Evolutionary conservation across 2,888 invertebrate genomes (phyloP), one percentile per base, ranked within the genome.

Genomic region (Archips xylosteana): DNA sequence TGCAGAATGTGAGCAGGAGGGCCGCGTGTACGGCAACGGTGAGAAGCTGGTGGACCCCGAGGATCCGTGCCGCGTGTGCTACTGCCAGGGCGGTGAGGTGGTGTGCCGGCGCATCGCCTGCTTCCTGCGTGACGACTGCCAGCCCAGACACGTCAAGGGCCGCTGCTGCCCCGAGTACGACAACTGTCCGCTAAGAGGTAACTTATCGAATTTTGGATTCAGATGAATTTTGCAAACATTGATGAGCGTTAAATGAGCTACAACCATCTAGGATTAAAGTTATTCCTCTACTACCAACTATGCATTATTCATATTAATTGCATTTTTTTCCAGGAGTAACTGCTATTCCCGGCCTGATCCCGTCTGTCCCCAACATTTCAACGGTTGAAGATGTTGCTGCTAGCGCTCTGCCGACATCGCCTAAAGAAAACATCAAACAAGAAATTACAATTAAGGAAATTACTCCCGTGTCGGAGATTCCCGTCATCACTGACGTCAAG

Each of bases 121-220:
- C 90, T 97, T 96, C 90, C 95, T 96, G 79, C 94, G 97, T 69
- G 96, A 96, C 78, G 97, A 97, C 90, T 97, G 97, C 89, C 95
- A 95, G 82, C 97, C 97, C 51, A 95, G 96, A 76, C 95, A 95
- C 78, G 96, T 97, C 78, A 95, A 96, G 12, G 97, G 97, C 66
- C 95, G 96, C 83, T 97, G 97, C 90, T 97, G 97, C 83, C 97
- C 97, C 0, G 96, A 96, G 86, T 97, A 97, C 87, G 97, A 97
- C 85, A 96, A 97, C 91, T 97, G 97, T 86, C 97, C 97, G 54
- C 95, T 96, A 3, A 92, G 95, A 93, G 96, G 96, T 93, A 39
- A 64, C 15, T 47, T 47, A 54, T 47, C 9, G 3, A 10, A 12
- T 42, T 49, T 49, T 47, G 47, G 23, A 47, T 47, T 13, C 4